Percentiles rank a stretch among this genome's conserved stretches.
phyloP scores from a whole-genome alignment of 2,888 invertebrate species.

The Drosophila monieri region DNA sequence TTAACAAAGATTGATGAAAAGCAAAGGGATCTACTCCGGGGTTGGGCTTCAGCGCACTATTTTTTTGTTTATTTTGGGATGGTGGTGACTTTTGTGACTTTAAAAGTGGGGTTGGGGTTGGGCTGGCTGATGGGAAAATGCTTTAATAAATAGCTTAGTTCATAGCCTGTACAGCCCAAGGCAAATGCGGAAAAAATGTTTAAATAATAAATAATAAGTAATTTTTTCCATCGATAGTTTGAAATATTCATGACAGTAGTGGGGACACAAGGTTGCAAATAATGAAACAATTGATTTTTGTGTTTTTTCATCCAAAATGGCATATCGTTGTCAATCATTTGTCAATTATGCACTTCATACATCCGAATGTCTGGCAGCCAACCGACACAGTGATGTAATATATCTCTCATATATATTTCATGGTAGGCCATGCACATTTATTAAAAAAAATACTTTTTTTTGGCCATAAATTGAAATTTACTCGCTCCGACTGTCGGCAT shows the following conservation, averaged over 20 bases:
- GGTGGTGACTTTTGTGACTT: conserved; percentile 72
- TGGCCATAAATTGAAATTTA: conserved; percentile 69
- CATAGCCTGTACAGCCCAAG: too few species aligned
- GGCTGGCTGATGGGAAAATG: background rate
- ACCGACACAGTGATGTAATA: conserved; percentile 32
- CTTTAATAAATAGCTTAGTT: background rate
- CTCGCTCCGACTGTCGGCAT: conserved; percentile 57
- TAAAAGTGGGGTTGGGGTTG: conserved; percentile 52
- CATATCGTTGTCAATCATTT: conserved; percentile 69
- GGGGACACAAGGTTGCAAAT: conserved; percentile 12
- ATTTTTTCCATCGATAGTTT: background rate
- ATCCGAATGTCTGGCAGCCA: conserved; percentile 43
- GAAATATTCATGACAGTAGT: background rate
- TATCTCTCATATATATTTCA: conserved; percentile 39
- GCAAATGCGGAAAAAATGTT: too few species aligned
- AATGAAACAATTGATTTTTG: conserved; percentile 22
- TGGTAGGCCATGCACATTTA: conserved; percentile 19
- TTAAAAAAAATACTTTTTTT: conserved; percentile 25
- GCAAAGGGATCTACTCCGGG: conserved; percentile 34
- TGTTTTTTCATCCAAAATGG: conserved; percentile 36
- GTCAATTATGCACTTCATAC: conserved; percentile 73
- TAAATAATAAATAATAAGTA: too few species aligned
- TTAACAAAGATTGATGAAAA: conserved; percentile 74
- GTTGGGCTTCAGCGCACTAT: conserved; percentile 27
- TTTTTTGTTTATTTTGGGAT: background rate